These are phyloP conservation scores for Montipora sp. DNA, from an alignment of 64 coral and sea anemone genomes.

Conservation along the genomic window DNA sequence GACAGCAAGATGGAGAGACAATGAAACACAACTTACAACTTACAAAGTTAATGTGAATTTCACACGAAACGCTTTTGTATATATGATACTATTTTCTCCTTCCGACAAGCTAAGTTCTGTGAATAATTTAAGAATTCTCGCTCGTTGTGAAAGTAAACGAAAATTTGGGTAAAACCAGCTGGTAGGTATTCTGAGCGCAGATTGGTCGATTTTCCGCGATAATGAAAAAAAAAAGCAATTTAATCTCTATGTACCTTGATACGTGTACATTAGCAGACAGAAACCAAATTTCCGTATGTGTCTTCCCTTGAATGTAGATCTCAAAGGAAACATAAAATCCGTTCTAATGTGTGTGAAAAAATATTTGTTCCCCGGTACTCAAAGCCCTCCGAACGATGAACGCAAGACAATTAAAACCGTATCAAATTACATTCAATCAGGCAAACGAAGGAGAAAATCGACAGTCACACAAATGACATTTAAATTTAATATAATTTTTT, in stretches of 20 bases:
- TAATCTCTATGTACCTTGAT: background rate
- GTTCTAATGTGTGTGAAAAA: background rate
- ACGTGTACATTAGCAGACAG: background rate
- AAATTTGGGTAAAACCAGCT: background rate
- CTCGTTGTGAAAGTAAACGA: background rate
- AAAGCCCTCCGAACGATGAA: too few species aligned
- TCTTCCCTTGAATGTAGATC: background rate
- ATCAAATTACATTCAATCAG: background rate
- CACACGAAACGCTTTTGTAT: background rate
- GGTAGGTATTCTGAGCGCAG: background rate
- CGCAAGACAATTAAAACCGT: too few species aligned
- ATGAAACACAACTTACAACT: background rate
- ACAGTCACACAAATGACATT: background rate
- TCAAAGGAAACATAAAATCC: background rate
- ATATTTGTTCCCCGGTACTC: background rate
- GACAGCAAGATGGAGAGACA: background rate
- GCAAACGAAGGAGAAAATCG: background rate
- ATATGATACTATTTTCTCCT: background rate
- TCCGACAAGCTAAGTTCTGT: background rate
- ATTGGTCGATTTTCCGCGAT: conserved; percentile 21
- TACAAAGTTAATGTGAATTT: conserved; percentile 10
- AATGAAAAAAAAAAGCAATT: background rate
- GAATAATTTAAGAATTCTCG: conserved; percentile 15
- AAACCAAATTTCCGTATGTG: conserved; percentile 29
- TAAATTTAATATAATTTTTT: background rate